phyloP scores from a whole-genome alignment of 2,797 vertebrate species.

The Tapera naevia region DNA sequence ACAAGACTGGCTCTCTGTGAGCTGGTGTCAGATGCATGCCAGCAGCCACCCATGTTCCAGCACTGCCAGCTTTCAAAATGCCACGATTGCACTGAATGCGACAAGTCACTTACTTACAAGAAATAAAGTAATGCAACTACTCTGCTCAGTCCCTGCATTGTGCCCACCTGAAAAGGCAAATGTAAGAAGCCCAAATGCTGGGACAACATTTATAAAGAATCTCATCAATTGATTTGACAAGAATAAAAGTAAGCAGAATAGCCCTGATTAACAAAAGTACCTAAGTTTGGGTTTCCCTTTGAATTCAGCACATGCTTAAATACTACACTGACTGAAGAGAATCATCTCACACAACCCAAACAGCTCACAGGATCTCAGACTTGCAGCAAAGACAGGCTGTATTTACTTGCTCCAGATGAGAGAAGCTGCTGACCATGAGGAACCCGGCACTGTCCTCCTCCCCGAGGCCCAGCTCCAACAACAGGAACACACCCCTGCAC shows the following conservation, averaged over 20 bases:
- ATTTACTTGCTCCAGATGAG: background rate
- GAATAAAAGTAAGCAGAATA: background rate
- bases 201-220: background rate
- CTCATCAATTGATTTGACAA: background rate
- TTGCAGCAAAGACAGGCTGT: background rate
- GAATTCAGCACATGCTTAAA: background rate
- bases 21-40: background rate
- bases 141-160: background rate
- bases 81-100: rapidly evolving
- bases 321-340: background rate
- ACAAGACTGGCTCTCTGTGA: background rate
- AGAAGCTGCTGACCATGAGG: background rate
- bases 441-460: background rate
- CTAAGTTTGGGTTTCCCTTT: background rate
- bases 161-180: background rate
- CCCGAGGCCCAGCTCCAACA: background rate
- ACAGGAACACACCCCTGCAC: background rate
- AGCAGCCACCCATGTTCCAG: background rate
- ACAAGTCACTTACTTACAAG: background rate
- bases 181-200: background rate
- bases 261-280: background rate
- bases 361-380: background rate
- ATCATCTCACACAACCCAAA: background rate
- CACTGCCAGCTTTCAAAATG: background rate
- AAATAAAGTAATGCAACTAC: background rate